These are phyloP conservation scores for Microcebus griseorufus DNA, from an alignment of 2,113 vertebrate species.

Conservation along the genomic window DNA sequence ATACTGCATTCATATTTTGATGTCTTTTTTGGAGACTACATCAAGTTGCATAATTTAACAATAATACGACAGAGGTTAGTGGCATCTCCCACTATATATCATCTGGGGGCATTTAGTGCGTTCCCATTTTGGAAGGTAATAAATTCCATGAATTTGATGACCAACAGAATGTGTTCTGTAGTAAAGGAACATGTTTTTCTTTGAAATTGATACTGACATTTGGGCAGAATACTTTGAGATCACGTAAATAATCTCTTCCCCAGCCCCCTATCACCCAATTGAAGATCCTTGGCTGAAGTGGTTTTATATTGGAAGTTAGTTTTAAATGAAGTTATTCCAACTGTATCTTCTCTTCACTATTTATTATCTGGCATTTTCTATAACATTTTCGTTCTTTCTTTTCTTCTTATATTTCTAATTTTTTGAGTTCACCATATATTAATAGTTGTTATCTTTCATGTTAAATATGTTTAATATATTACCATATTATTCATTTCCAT, in stretches of 20 bases:
- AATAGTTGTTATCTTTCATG: background rate
- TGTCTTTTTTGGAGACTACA: background rate
- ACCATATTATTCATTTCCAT: background rate
- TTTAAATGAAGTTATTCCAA: background rate
- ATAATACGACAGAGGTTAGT: too few relatives aligned
- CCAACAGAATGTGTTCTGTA: background rate
- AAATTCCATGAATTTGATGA: background rate
- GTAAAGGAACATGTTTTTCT: background rate
- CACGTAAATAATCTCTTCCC: background rate
- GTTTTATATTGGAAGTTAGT: background rate
- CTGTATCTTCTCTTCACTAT: background rate
- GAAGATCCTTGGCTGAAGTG: background rate
- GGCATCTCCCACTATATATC: rapidly evolving
- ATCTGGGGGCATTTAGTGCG: background rate
- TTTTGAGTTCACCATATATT: background rate
- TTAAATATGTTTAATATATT: background rate
- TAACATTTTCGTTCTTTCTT: background rate
- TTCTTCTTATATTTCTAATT: background rate
- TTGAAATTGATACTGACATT: background rate
- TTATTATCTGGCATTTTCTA: background rate
- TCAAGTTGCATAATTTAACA: background rate
- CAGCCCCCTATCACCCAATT: background rate
- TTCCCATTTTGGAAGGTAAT: background rate
- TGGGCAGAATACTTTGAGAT: background rate
- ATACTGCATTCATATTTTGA: background rate